A percentile compares a stretch with the other conserved stretches of the same genome.
Evolutionary conservation across 2,888 invertebrate species (phyloP).

Genomic region (Drosophila neotestacea): DNA sequence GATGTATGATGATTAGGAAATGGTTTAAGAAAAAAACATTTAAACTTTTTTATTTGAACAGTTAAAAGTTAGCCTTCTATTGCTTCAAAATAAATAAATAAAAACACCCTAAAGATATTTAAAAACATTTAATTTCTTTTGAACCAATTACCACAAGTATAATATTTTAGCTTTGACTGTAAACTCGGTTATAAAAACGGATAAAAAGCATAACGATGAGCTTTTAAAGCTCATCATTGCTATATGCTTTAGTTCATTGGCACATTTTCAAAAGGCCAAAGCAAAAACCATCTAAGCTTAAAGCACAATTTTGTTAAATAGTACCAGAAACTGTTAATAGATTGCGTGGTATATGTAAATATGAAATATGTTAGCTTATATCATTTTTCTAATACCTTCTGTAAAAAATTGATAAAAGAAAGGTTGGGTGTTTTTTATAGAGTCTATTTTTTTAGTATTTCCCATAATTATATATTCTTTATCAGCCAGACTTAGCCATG

Average conservation of each 20-base stretch:
- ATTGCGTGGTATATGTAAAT: background rate
- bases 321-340: background rate
- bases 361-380: background rate
- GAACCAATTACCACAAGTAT: background rate
- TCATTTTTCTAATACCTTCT: too few species aligned
- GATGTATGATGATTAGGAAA: too few species aligned
- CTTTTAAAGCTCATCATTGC: background rate
- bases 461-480: too few species aligned
- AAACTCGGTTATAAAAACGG: constrained; percentile 14
- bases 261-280: background rate
- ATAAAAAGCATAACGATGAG: background rate
- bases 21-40: too few species aligned
- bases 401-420: too few species aligned
- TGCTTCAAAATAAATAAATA: too few species aligned
- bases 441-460: too few species aligned
- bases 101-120: too few species aligned
- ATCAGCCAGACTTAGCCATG: too few species aligned
- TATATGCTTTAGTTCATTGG: background rate
- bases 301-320: background rate
- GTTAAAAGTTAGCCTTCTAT: too few species aligned
- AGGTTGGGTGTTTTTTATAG: too few species aligned
- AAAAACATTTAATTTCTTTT: background rate
- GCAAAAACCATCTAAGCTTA: background rate
- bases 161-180: constrained; percentile 20
- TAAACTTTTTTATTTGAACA: too few species aligned